Evolutionary conservation across 2,797 vertebrate species (phyloP), one percentile per base, ranked within the genome.

Genomic region (Bufotes viridis): DNA sequence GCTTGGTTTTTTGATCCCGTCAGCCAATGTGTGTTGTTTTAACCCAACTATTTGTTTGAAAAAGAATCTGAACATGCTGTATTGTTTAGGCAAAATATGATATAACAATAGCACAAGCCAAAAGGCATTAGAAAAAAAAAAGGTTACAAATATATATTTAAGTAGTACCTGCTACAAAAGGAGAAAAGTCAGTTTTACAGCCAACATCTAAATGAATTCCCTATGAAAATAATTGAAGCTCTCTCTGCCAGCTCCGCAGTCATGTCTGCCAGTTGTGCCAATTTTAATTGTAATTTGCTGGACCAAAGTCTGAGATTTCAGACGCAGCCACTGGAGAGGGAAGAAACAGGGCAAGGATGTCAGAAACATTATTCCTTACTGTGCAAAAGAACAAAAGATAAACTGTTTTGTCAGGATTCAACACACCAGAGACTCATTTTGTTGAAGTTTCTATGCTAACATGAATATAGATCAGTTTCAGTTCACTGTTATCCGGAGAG

Each of bases 11-110:
- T 89, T 80, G 55, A 86, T 83, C 22, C 26, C 12, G 34, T 74
- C 63, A 82, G 74, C 80, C 78, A 86, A 65, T 78, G 79, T 89
- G 78, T 82, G 70, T 74, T 89, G 79, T 82, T 89, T 89, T 61
- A 87, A 86, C 72, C 87, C 58, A 85, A 86, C 61, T 69, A 63
- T 89, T 86, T 89, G 79, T 89, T 89, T 82, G 74, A 89, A 87
- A 82, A 81, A 72, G 63, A 82, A 82, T 82, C 34, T 51, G 84
- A 89, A 89, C 88, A 89, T 89, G 49, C 63, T 89, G 88, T 86
- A 89, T 89, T 89, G 88, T 82, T 89, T 89, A 89, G 80, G 80
- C 87, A 82, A 87, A 89, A 89, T 86, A 85, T 85, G 87, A 89
- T 89, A 89, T 83, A 87, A 83, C 84, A 89, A 87, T 78, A 89